Conservation (phyloP, 2,113 vertebrate species). For the Cochlearius cochlearius region DNA sequence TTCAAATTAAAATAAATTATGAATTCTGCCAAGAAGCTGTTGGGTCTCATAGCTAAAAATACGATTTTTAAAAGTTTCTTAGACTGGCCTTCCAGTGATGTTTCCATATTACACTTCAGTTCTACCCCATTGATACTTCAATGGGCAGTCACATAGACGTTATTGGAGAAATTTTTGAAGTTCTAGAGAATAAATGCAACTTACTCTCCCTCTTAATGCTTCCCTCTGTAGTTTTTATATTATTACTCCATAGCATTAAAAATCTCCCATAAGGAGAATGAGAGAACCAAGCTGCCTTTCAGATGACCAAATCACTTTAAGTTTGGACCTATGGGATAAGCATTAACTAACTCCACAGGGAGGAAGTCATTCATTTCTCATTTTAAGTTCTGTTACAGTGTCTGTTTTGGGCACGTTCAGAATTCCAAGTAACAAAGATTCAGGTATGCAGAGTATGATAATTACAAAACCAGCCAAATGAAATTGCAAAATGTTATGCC, state of each 20-base stretch:
- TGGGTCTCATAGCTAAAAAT: not conserved
- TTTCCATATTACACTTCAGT: not conserved
- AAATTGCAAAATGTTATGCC: not conserved
- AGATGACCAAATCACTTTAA: not conserved
- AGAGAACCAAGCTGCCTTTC: not conserved
- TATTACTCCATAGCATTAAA: not conserved
- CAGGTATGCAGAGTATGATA: not conserved
- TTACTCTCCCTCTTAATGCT: not conserved
- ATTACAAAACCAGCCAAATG: constrained; percentile 5
- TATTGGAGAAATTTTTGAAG: not conserved
- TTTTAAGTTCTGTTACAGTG: not conserved
- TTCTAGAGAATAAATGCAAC: not conserved
- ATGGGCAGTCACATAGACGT: not conserved
- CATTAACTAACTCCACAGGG: not conserved
- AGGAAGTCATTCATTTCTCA: not conserved
- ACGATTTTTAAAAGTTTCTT: not conserved
- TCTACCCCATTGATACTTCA: not conserved
- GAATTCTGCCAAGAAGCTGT: not conserved
- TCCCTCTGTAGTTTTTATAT: not conserved
- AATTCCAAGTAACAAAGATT: not conserved
- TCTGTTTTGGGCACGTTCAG: not conserved
- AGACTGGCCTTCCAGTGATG: not conserved
- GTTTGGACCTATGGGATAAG: not conserved
- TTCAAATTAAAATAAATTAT: not conserved
- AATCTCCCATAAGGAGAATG: not conserved